A percentile compares a stretch with the other conserved stretches of the same genome.
These are phyloP conservation scores for Chirona hameri DNA, from an alignment of 2,888 invertebrate genomes.

Conservation along the genomic window DNA sequence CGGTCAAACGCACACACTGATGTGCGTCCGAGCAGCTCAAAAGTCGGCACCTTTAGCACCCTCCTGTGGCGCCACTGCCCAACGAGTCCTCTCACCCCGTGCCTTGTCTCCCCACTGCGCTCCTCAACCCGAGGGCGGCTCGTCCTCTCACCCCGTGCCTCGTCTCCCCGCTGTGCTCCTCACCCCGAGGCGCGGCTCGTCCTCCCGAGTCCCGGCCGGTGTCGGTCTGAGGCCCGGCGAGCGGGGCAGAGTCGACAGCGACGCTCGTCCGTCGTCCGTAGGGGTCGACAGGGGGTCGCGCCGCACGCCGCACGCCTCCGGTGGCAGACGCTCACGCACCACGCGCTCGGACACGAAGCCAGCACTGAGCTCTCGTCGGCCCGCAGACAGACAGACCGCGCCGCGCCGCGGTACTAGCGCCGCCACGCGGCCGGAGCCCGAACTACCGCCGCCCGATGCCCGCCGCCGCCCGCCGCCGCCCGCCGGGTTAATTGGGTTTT, in stretches of 20 bases:
- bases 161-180: background rate
- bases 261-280: background rate
- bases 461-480: background rate
- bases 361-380: background rate
- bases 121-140: background rate
- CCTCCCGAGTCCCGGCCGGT: background rate
- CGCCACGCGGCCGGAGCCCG: background rate
- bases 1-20: too few species aligned
- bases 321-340: background rate
- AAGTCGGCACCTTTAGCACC: too few species aligned
- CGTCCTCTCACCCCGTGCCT: too few species aligned
- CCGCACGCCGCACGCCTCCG: background rate
- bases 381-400: background rate
- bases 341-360: background rate
- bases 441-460: background rate
- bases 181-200: background rate
- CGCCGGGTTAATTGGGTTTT: slow-evolving; percentile 7
- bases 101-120: too few species aligned
- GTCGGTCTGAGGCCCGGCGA: background rate
- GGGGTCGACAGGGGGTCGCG: background rate
- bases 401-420: background rate
- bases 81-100: too few species aligned
- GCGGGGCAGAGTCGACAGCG: background rate
- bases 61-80: too few species aligned
- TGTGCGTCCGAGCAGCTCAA: too few species aligned